Evolutionary conservation across 2,888 invertebrate genomes (phyloP).

Genomic region (Sacculina carcini): DNA sequence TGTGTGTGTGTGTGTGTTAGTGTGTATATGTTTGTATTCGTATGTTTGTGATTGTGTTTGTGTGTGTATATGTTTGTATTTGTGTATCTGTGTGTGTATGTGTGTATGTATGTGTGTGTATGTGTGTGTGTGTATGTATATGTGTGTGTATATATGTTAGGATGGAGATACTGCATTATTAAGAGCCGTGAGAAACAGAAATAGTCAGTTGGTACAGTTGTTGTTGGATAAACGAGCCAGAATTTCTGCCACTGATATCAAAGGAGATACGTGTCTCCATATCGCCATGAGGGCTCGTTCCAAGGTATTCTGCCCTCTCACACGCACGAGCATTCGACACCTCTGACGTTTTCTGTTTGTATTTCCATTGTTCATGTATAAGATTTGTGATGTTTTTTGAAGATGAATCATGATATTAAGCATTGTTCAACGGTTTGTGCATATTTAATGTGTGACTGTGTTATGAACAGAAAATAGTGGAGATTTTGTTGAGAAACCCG

Average conservation of each 20-base stretch:
- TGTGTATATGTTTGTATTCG: too few species aligned
- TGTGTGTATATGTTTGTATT: too few species aligned
- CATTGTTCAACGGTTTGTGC: too few species aligned
- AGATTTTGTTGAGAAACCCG: slow-evolving; percentile 76
- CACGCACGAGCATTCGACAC: neutral
- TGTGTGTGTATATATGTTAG: slow-evolving; percentile 19
- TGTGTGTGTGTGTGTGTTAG: too few species aligned
- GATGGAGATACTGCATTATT: slow-evolving; percentile 83
- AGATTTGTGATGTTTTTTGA: neutral
- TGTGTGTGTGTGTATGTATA: slow-evolving; percentile 16
- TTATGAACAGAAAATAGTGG: slow-evolving; percentile 49
- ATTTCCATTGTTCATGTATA: neutral
- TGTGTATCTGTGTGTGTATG: too few species aligned
- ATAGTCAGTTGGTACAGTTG: slow-evolving; percentile 68
- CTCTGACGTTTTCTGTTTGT: neutral
- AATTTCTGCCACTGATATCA: slow-evolving; percentile 50
- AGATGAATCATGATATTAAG: neutral
- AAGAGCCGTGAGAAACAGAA: slow-evolving; percentile 67
- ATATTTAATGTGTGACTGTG: too few species aligned
- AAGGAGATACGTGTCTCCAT: slow-evolving; percentile 84
- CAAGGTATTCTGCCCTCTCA: slow-evolving; percentile 26
- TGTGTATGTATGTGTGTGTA: too few species aligned
- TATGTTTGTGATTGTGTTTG: too few species aligned
- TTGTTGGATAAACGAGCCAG: slow-evolving; percentile 74
- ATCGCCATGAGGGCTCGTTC: slow-evolving; percentile 85